A percentile compares a stretch with the other conserved stretches of the same genome.
These are phyloP conservation scores for Tenthredo distinguenda DNA, from an alignment of 2,888 invertebrate species.

Conservation along the genomic window DNA sequence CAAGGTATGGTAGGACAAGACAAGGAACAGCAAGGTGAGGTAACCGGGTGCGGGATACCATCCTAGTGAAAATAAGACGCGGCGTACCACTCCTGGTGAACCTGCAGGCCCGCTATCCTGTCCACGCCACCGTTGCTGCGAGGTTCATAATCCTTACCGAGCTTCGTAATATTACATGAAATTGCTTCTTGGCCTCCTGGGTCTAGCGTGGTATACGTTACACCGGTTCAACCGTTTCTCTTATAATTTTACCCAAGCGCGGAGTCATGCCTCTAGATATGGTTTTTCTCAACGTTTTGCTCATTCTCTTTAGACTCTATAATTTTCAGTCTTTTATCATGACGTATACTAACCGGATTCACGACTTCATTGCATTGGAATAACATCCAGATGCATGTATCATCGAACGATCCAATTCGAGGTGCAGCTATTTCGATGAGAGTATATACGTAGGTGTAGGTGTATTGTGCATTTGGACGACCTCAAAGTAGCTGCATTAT, in stretches of 20 bases:
- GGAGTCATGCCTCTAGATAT: not conserved
- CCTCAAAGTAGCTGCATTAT: not conserved
- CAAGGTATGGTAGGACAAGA: not conserved
- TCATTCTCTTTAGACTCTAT: not conserved
- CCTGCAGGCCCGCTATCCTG: slow-evolving; percentile 34
- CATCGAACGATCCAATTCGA: slow-evolving; percentile 9
- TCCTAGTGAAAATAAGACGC: slow-evolving; percentile 39
- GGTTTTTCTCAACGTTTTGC: not conserved
- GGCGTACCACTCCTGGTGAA: slow-evolving; percentile 27
- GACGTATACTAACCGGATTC: slow-evolving; percentile 2
- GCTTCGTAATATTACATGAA: slow-evolving; percentile 49
- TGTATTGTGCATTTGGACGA: not conserved
- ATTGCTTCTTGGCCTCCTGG: slow-evolving; percentile 49
- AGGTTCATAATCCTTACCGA: slow-evolving; percentile 47
- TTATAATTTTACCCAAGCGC: slow-evolving; percentile 43
- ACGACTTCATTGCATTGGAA: slow-evolving; percentile 9
- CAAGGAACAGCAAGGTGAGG: not conserved
- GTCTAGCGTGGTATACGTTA: slow-evolving; percentile 18
- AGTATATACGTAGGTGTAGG: not conserved
- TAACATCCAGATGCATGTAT: slow-evolving; percentile 25
- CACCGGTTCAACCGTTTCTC: slow-evolving; percentile 12
- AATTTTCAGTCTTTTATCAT: not conserved
- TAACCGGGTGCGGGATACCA: slow-evolving; percentile 23
- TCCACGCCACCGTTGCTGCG: slow-evolving; percentile 37
- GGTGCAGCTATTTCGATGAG: not conserved